Conservation (phyloP, 2,888 invertebrate species). For the Oxycera nigricornis region DNA sequence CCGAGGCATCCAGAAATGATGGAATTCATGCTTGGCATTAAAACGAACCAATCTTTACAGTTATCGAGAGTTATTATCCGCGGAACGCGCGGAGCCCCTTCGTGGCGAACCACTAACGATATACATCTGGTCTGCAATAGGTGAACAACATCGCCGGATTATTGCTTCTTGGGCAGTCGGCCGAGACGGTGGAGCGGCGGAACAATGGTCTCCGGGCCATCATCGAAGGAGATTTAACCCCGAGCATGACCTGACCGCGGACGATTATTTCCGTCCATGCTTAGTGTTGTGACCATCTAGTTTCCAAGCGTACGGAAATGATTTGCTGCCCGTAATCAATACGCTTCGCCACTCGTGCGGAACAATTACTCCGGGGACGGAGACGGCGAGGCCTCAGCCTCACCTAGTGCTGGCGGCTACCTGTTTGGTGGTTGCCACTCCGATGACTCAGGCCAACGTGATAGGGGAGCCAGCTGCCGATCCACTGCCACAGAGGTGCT, state of each 20-base stretch:
- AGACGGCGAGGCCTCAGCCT: not conserved
- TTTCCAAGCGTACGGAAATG: not conserved
- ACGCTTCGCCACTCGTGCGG: not conserved
- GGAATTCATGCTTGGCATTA: not conserved
- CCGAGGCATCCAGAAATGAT: not conserved
- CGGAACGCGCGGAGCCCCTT: not conserved
- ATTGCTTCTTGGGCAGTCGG: not conserved
- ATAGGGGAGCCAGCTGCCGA: not conserved
- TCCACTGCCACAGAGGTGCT: not conserved
- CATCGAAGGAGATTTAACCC: not conserved
- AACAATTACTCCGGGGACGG: not conserved
- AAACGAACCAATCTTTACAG: constrained; percentile 14
- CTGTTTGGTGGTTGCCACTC: constrained; percentile 4
- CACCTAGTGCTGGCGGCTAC: constrained; percentile 21
- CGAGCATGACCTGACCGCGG: not conserved
- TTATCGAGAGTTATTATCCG: constrained; percentile 13
- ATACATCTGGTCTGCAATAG: constrained; percentile 6
- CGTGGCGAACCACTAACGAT: not conserved
- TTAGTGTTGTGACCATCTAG: not conserved
- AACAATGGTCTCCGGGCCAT: not conserved
- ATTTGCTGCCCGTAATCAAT: not conserved
- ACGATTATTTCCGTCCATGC: not conserved
- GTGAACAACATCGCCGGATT: not conserved
- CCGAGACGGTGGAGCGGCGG: not conserved
- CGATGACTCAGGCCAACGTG: constrained; percentile 24